Conservation (phyloP, 2,113 vertebrate species). For the Rhabdomys dilectus region DNA sequence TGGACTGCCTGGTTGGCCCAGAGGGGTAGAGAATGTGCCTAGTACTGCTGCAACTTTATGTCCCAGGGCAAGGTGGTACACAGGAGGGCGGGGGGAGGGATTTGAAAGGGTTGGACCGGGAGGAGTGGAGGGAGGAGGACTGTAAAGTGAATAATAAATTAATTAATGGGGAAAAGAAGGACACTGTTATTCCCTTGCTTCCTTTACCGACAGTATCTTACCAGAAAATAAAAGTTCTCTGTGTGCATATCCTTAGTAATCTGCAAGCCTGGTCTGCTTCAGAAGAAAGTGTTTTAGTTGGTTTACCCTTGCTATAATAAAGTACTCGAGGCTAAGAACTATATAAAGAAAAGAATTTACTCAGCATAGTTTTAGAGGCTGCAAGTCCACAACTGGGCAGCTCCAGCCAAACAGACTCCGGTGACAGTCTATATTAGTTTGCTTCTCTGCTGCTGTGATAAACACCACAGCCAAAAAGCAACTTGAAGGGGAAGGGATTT, state of each 20-base stretch:
- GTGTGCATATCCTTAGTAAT: accelerated
- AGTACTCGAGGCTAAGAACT: not conserved
- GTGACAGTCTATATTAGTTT: not conserved
- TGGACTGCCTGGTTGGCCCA: too few species aligned
- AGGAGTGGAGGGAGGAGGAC: too few species aligned
- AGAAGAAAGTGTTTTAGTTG: not conserved
- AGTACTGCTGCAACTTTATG: too few species aligned
- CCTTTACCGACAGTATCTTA: not conserved
- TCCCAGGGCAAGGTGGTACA: too few species aligned
- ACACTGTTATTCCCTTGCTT: not conserved
- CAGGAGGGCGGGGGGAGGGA: too few species aligned
- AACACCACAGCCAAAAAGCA: not conserved
- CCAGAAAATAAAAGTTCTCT: not conserved
- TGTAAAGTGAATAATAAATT: too few species aligned
- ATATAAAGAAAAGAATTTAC: not conserved
- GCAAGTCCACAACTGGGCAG: not conserved
- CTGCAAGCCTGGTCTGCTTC: not conserved
- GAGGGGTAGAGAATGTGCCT: too few species aligned
- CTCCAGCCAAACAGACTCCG: too few species aligned
- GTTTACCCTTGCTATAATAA: not conserved
- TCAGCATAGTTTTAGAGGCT: not conserved
- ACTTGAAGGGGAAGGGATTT: not conserved
- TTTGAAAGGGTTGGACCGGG: too few species aligned
- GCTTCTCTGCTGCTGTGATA: not conserved
- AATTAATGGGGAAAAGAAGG: too few species aligned